Conservation (phyloP, 2,113 vertebrate genomes). For the Eulemur rufifrons region DNA sequence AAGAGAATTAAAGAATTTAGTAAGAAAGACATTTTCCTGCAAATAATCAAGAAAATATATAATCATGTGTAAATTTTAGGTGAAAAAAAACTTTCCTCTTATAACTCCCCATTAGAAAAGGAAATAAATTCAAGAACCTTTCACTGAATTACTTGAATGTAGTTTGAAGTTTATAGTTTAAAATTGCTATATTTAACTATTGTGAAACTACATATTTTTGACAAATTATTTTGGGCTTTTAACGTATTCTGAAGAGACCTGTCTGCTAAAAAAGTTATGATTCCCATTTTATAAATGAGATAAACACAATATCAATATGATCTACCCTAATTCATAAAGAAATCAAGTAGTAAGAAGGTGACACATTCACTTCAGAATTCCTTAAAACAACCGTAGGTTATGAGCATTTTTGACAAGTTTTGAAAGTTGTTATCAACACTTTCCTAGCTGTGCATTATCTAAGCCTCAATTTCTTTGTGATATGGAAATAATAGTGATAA, state of each 20-base stretch:
- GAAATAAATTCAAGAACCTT: neutral
- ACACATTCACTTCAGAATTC: neutral
- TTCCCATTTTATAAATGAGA: neutral
- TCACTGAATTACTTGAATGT: neutral
- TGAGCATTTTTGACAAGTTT: neutral
- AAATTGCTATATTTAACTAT: neutral
- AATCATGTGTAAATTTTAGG: neutral
- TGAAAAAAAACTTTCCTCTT: neutral
- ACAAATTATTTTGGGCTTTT: neutral
- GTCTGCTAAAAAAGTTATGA: neutral
- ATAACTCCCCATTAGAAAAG: neutral
- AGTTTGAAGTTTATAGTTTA: neutral
- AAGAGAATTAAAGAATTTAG: neutral
- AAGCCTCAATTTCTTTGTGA: neutral
- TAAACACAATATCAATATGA: too few species aligned
- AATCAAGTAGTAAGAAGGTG: neutral
- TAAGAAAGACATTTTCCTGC: neutral
- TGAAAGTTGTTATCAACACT: neutral
- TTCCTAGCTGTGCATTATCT: neutral
- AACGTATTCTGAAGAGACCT: neutral
- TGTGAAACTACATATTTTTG: neutral
- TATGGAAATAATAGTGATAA: neutral
- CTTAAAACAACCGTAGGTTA: neutral
- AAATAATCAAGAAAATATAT: neutral
- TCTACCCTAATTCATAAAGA: neutral